Base-by-base conservation (phyloP, 2,113 vertebrate species). In the Anas platyrhynchos region DNA sequence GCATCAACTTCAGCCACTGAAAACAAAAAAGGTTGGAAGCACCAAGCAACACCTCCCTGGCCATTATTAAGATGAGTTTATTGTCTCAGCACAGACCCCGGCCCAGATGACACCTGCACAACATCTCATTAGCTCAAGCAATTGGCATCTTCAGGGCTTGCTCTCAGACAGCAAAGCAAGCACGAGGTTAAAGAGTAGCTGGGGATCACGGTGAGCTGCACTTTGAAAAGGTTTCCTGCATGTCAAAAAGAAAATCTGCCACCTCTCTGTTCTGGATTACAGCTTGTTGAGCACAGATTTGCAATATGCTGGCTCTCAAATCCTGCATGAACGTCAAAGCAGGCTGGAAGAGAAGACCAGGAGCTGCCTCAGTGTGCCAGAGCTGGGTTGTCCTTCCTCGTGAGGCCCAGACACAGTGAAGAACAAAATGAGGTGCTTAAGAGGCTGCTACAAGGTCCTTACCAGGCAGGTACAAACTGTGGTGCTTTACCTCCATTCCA, bases 311-410 rank as follows among this genome's bases (percentile, higher is more conserved):
- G 56, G 36, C 43, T 59, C 16, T 6, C 4, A 0, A 83, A 65
- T 32, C 29, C 69, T 1, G 0, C 1, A 3, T 0, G 21, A 63
- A 55, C 0, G 8, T 34, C 18, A 32, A 38, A 2, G 11, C 26
- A 41, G 55, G 59, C 44, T 61, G 73, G 38, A 48, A 83, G 44
- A 72, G 12, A n/a, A 14, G n/a, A 27, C 26, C 50, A n/a, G 10
- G 3, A 31, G 41, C 1, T 5, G 18, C 6, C 11, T 11, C 8
- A 9, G 46, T 20, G 46, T 18, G 31, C 31, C 25, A 36, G 56
- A 44, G 21, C 46, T 8, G 31, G 41, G 41, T 17, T 38, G 13
- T n/a, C 2, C 0, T 43, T 67, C 77, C 55, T 67, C 36, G 2
- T 4, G 34, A 78, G 29, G 80, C 7, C 7, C 65, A 31, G 26